These are phyloP conservation scores for Zaprionus lachaisei DNA, from an alignment of 1,140 invertebrate genomes.

Conservation along the genomic window DNA sequence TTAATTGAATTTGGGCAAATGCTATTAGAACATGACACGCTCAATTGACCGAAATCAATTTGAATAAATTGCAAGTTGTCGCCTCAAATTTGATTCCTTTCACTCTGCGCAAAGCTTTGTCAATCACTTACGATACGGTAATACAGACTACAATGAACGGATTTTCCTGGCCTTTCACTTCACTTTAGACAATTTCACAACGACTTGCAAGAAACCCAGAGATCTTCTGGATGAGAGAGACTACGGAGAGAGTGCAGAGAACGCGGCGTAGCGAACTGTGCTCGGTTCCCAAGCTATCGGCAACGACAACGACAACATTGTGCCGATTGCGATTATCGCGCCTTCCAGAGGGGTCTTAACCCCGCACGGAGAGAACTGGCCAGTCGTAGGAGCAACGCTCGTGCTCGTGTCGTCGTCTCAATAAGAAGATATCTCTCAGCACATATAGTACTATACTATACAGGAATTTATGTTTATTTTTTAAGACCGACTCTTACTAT, in stretches of 20 bases:
- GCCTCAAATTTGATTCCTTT: slow-evolving; percentile 3
- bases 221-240: neutral
- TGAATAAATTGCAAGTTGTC: slow-evolving; percentile 21
- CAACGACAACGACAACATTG: slow-evolving; percentile 34
- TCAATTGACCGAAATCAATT: slow-evolving; percentile 26
- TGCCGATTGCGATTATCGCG: slow-evolving; percentile 74
- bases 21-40: slow-evolving; percentile 20
- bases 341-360: slow-evolving; percentile 71
- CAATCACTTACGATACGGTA: neutral
- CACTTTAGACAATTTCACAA: slow-evolving; percentile 10
- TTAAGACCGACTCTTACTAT: slow-evolving; percentile 9
- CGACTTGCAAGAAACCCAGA: neutral
- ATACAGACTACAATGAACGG: neutral
- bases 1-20: slow-evolving; percentile 18
- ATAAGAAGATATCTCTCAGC: slow-evolving; percentile 13
- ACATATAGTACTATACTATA: slow-evolving; percentile 19
- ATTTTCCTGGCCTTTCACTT: slow-evolving; percentile 1
- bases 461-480: slow-evolving; percentile 8
- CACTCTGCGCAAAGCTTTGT: neutral
- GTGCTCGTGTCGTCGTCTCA: slow-evolving; percentile 33
- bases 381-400: slow-evolving; percentile 37
- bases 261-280: neutral
- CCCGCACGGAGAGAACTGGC: slow-evolving; percentile 68
- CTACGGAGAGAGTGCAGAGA: neutral
- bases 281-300: slow-evolving; percentile 19